phyloP scores from a whole-genome alignment of 1,140 invertebrate genomes.

The Plodia interpunctella region DNA sequence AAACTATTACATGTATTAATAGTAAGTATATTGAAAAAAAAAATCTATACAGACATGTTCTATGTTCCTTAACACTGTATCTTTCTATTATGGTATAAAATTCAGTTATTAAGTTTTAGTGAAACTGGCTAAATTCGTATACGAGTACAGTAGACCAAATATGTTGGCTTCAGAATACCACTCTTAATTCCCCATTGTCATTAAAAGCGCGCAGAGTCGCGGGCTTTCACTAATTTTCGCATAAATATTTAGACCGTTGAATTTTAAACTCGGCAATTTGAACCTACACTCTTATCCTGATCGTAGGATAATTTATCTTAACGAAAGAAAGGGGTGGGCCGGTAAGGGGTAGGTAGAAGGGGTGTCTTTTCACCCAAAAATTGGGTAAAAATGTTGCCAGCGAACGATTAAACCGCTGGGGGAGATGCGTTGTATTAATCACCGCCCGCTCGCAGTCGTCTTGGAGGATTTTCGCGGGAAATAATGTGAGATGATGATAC shows the following conservation, averaged over 20 bases:
- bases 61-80: too few relatives aligned
- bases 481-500: constrained; percentile 40
- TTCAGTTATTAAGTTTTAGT: too few relatives aligned
- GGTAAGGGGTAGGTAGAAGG: constrained; percentile 26
- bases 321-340: constrained; percentile 73
- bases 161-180: background rate
- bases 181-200: background rate
- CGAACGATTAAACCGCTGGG: constrained; percentile 72
- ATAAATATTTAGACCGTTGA: constrained; percentile 68
- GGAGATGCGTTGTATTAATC: constrained; percentile 76
- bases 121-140: too few relatives aligned
- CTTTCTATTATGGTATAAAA: too few relatives aligned
- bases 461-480: constrained; percentile 52
- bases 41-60: too few relatives aligned
- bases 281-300: constrained; percentile 75
- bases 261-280: constrained; percentile 75
- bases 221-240: constrained; percentile 31
- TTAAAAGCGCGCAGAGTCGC: constrained; percentile 26
- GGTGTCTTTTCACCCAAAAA: constrained; percentile 53
- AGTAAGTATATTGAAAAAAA: too few relatives aligned
- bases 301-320: constrained; percentile 76
- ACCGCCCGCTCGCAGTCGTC: constrained; percentile 66
- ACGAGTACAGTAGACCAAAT: background rate
- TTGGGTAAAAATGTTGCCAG: constrained; percentile 76
- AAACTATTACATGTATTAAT: too few relatives aligned